A percentile compares a stretch with the other conserved stretches of the same genome.
Evolutionary conservation across 2,113 vertebrate species (phyloP).

Genomic region (Crypturellus undulatus): DNA sequence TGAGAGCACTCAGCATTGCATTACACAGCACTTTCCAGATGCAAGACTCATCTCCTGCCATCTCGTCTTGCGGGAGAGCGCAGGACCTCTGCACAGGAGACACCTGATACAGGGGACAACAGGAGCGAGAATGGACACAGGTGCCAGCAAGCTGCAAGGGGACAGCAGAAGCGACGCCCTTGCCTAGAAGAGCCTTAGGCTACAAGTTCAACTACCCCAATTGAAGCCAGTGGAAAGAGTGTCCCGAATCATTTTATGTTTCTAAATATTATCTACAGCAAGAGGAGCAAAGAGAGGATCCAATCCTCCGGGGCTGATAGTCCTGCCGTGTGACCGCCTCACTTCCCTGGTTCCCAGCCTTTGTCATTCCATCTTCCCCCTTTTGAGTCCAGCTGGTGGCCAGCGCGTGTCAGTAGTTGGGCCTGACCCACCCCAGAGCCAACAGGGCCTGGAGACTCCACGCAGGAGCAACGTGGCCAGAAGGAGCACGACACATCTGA

Average conservation of each 20-base stretch:
- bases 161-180: background rate
- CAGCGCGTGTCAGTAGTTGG: background rate
- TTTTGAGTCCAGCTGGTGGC: background rate
- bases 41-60: background rate
- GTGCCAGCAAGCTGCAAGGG: background rate
- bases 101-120: fast-evolving
- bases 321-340: background rate
- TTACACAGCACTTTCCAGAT: background rate
- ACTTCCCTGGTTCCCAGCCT: background rate
- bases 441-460: too few relatives aligned
- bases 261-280: background rate
- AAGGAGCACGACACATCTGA: background rate
- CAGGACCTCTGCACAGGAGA: background rate
- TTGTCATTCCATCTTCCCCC: background rate
- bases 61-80: background rate
- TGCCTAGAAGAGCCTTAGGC: background rate
- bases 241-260: background rate
- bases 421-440: background rate
- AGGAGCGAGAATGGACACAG: background rate
- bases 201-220: background rate
- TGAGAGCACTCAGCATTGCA: background rate
- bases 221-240: background rate
- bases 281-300: background rate
- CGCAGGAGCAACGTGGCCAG: too few relatives aligned
- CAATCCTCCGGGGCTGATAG: background rate